Evolutionary conservation across 1,140 invertebrate genomes (phyloP).

Genomic region (Grapholita molesta): DNA sequence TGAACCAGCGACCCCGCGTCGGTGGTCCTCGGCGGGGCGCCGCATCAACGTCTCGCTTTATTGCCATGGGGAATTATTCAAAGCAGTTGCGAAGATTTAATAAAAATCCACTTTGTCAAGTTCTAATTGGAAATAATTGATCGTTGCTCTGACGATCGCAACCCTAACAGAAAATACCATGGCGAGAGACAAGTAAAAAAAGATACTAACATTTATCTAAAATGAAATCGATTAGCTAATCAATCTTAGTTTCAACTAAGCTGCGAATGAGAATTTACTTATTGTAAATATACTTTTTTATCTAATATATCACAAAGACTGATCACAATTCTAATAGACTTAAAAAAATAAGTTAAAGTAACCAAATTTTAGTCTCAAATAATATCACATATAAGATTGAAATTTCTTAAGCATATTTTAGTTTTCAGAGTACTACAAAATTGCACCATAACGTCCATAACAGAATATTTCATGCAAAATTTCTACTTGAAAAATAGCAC

Average conservation of each 20-base stretch:
- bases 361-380: background rate
- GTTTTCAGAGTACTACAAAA: background rate
- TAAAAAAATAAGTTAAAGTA: background rate
- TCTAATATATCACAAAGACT: too few relatives aligned
- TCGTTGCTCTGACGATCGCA: background rate
- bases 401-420: background rate
- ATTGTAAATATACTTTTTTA: too few relatives aligned
- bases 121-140: background rate
- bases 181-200: background rate
- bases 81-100: background rate
- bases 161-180: background rate
- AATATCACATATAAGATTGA: background rate
- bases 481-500: slow-evolving; percentile 39
- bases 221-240: background rate
- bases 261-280: too few relatives aligned
- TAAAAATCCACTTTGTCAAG: background rate
- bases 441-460: slow-evolving; percentile 19
- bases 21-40: slow-evolving; percentile 22
- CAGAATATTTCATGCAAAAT: slow-evolving; percentile 42
- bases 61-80: background rate
- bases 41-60: background rate
- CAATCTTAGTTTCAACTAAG: too few relatives aligned
- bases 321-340: background rate
- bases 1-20: slow-evolving; percentile 31
- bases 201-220: background rate